Percentiles rank a stretch among this genome's conserved stretches.
Evolutionary conservation across 2,113 vertebrate species (phyloP).

Genomic region (Climacteris rufus): DNA sequence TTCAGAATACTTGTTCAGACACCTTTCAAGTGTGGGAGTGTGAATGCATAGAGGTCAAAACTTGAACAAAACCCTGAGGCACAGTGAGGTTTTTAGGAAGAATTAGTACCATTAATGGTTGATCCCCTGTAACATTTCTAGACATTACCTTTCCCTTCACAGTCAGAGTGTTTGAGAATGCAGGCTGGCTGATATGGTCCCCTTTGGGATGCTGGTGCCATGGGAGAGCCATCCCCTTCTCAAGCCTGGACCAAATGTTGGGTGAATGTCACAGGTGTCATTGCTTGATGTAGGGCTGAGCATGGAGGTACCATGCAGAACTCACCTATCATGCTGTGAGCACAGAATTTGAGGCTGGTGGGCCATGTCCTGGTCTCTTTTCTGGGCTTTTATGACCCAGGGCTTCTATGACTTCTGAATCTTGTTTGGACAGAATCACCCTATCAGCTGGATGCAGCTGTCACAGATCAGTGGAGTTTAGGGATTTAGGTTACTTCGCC

Average conservation of each 20-base stretch:
- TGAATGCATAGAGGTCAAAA: not conserved
- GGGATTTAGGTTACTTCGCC: not conserved
- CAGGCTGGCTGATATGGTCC: not conserved
- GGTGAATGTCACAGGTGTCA: not conserved
- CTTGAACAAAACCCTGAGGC: not conserved
- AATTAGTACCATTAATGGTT: not conserved
- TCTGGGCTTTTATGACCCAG: not conserved
- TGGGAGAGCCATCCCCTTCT: not conserved
- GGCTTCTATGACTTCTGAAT: not conserved
- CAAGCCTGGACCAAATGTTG: not conserved
- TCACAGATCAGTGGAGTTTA: not conserved
- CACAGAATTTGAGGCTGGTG: not conserved
- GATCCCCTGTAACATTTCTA: not conserved
- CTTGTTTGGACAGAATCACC: not conserved
- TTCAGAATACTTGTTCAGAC: not conserved
- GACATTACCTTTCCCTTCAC: not conserved
- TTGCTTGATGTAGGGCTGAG: not conserved
- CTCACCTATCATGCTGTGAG: not conserved
- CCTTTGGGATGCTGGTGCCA: not conserved
- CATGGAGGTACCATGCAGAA: not conserved
- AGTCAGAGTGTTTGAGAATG: not conserved
- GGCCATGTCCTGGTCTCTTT: not conserved
- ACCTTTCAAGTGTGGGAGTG: not conserved
- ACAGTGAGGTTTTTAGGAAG: not conserved
- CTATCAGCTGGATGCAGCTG: fast-evolving